A percentile compares a stretch with the other conserved stretches of the same genome.
Conservation (phyloP, 2,797 vertebrate genomes). For the Enteromius mattozi region DNA sequence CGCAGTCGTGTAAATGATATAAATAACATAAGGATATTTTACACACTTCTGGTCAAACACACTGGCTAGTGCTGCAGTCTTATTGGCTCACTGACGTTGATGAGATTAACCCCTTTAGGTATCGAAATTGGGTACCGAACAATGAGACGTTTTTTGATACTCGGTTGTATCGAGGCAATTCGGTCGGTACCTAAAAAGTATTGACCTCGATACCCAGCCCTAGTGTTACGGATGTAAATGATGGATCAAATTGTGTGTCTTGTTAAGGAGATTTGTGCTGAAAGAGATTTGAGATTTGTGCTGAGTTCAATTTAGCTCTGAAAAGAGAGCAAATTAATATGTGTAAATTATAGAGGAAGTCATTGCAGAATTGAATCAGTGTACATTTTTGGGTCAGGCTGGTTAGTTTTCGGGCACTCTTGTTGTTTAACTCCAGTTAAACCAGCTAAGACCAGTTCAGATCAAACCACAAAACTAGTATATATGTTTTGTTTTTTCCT, state of each 20-base stretch:
- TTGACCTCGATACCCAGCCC: too few relatives aligned
- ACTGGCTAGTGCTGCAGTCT: too few relatives aligned
- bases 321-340: background rate
- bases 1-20: too few relatives aligned
- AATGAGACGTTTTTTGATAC: too few relatives aligned
- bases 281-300: too few relatives aligned
- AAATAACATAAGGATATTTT: too few relatives aligned
- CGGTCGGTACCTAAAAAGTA: too few relatives aligned
- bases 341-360: background rate
- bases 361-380: background rate
- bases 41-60: too few relatives aligned
- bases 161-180: too few relatives aligned
- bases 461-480: background rate
- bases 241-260: background rate
- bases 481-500: background rate
- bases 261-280: background rate
- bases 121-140: too few relatives aligned
- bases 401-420: background rate
- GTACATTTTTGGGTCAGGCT: background rate
- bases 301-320: background rate
- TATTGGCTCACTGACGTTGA: too few relatives aligned
- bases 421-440: background rate
- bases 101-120: too few relatives aligned
- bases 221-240: background rate
- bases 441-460: background rate